These are phyloP conservation scores for Argya squamiceps DNA, from an alignment of 2,797 vertebrate species.

Conservation along the genomic window DNA sequence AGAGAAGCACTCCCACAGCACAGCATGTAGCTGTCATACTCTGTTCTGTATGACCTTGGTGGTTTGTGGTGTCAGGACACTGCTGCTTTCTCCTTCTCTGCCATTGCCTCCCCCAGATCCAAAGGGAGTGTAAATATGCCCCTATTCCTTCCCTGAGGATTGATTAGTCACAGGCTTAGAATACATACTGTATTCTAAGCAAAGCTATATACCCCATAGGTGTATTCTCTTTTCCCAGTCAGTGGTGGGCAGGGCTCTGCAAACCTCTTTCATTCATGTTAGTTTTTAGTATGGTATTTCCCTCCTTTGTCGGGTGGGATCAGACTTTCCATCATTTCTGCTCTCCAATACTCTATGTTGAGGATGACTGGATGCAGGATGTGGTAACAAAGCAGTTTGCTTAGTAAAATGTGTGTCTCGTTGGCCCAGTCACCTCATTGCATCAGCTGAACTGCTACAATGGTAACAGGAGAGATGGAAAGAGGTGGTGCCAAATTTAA, in stretches of 20 bases:
- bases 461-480: not conserved
- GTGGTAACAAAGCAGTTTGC: not conserved
- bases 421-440: not conserved
- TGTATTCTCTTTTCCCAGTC: not conserved
- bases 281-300: not conserved
- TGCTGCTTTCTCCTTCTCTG: not conserved
- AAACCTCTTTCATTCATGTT: not conserved
- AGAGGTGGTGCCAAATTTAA: not conserved
- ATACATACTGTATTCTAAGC: not conserved
- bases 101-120: not conserved
- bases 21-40: not conserved
- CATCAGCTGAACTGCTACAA: not conserved
- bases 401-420: rapidly evolving
- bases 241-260: not conserved
- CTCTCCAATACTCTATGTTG: not conserved
- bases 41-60: not conserved
- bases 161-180: not conserved
- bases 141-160: not conserved
- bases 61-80: not conserved
- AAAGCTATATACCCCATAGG: not conserved
- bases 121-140: not conserved
- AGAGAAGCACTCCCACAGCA: not conserved
- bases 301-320: not conserved
- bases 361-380: not conserved
- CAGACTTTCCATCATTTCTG: not conserved